Evolutionary conservation across 2,113 vertebrate genomes (phyloP), one percentile per base, ranked within the genome.

Genomic region (Arothron firmamentum): DNA sequence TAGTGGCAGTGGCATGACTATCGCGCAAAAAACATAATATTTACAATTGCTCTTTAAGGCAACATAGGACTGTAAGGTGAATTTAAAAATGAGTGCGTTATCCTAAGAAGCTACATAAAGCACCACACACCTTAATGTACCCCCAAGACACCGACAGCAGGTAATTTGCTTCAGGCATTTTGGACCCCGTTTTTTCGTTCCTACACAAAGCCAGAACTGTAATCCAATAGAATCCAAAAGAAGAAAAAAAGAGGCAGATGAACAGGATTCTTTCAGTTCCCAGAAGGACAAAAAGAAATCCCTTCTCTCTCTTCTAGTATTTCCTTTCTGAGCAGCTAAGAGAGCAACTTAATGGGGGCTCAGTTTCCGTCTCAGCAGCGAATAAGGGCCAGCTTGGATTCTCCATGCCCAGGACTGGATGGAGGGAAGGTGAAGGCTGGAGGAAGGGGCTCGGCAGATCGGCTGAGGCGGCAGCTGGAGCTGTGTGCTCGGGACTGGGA

Each of bases 101-200:
- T 79, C 74, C 79, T 55, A 28, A 82, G 63, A 38, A 49, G 62
- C 71, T 72, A 88, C 62, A 62, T 70, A 84, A 71, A 75, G 47
- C 41, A 34, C 48, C 84, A 91, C 91, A 75, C 88, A 92, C 91
- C 91, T 92, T 92, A 75, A 92, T 92, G 82, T 92, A 92, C 85
- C 90, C 91, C 91, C 91, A 92, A 72, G 91, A 92, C 75, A 92
- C 91, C 53, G 90, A 90, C 75, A 91, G 89, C 81, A 92, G 87
- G 85, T 92, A 92, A 83, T 92, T 92, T 49, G 90, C 90, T 87
- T 92, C 91, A 90, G 91, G 91, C 91, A 92, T 92, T 90, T 90
- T 91, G 90, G 90, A 91, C 80, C 81, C 77, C 47, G 87, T 88
- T 88, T 81, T 89, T 69, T 76, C 69, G 81, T 84, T 64, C 87